phyloP scores from a whole-genome alignment of 2,888 invertebrate species.

The Megastigmus dorsalis region DNA sequence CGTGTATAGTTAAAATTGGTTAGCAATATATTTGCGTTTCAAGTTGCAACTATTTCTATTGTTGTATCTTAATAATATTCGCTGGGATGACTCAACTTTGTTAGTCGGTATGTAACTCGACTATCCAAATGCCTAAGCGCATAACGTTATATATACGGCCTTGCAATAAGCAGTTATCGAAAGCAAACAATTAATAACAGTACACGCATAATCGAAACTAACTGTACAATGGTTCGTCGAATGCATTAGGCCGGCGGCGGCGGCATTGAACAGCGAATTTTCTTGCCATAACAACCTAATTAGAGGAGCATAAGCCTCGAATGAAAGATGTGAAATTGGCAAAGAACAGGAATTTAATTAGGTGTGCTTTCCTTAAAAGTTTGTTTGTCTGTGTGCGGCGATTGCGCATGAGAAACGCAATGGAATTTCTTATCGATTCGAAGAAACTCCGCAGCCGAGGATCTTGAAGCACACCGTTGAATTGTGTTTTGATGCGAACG shows the following conservation, averaged over 20 bases:
- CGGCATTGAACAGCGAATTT: too few species aligned
- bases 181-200: background rate
- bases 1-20: too few species aligned
- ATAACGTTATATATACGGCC: background rate
- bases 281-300: too few species aligned
- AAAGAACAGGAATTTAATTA: conserved; percentile 35
- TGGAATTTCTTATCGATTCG: conserved; percentile 30
- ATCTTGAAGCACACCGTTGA: background rate
- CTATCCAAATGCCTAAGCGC: too few species aligned
- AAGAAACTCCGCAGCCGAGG: conserved; percentile 9
- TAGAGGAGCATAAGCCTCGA: too few species aligned
- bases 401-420: conserved; percentile 41
- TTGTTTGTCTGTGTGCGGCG: background rate
- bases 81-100: too few species aligned
- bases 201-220: too few species aligned
- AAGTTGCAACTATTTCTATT: too few species aligned
- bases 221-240: background rate
- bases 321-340: background rate
- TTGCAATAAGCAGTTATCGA: background rate
- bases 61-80: too few species aligned
- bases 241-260: background rate
- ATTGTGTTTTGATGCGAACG: conserved; percentile 15
- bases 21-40: too few species aligned
- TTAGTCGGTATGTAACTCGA: too few species aligned
- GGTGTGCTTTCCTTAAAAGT: conserved; percentile 19